Conservation (phyloP, 2,113 vertebrate species). For the Macheiramphus alcinus region DNA sequence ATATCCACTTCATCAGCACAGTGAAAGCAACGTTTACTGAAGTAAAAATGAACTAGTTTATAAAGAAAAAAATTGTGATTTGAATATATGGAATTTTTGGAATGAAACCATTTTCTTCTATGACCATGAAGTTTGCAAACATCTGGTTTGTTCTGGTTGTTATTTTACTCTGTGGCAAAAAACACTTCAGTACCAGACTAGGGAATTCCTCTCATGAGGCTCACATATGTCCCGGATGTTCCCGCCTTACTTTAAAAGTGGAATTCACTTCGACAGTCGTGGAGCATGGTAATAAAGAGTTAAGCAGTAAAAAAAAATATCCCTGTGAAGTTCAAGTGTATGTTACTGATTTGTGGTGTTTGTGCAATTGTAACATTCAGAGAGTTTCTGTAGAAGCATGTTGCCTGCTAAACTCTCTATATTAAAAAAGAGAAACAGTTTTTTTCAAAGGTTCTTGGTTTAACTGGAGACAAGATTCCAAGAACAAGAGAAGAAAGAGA, state of each 20-base stretch:
- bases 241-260: slow-evolving; percentile 85
- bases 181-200: slow-evolving; percentile 77
- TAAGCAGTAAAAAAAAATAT: not conserved
- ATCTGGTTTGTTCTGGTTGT: slow-evolving; percentile 80
- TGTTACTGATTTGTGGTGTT: not conserved
- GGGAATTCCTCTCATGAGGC: slow-evolving; percentile 69
- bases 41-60: slow-evolving; percentile 69
- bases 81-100: slow-evolving; percentile 69
- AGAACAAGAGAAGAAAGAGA: not conserved
- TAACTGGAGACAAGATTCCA: not conserved
- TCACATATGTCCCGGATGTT: slow-evolving; percentile 80
- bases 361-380: not conserved
- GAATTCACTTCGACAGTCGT: slow-evolving; percentile 92
- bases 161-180: slow-evolving; percentile 79
- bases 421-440: not conserved
- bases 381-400: not conserved
- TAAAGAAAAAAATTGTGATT: slow-evolving; percentile 59
- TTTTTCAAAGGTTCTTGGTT: not conserved
- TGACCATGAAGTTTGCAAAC: slow-evolving; percentile 79
- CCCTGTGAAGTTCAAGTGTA: not conserved
- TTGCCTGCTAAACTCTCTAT: not conserved
- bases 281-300: slow-evolving; percentile 85
- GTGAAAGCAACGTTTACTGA: slow-evolving; percentile 51
- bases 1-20: slow-evolving; percentile 34
- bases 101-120: slow-evolving; percentile 59